Evolutionary conservation across 2,797 vertebrate species (phyloP), one percentile per base, ranked within the genome.

Genomic region (Rachycentron canadum): DNA sequence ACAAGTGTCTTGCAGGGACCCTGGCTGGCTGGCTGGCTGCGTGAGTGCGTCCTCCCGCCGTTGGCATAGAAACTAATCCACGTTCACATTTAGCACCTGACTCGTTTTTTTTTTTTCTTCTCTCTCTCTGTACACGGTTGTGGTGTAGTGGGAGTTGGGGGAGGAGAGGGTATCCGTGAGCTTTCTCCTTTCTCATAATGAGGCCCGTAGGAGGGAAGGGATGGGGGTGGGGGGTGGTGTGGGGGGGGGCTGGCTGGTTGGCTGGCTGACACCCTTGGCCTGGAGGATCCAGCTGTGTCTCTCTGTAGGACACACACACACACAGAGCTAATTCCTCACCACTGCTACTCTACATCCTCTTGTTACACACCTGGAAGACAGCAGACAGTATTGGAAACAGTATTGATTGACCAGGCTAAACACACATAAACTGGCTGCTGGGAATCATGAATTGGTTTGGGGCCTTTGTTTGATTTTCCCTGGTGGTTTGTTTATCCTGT

Each of bases 51-150:
- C 94, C 93, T 93, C 89, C 78, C 65, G 79, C 93, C 91, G 94
- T 95, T 95, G 94, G 94, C 94, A 95, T 95, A 95, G 94, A 94
- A 95, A 95, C 94, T 93, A 94, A 94, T 95, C 94, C 94, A 89
- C 86, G 85, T 93, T 94, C 92, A 92, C 92, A 94, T 95, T 95
- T 92, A 94, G 91, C 93, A 94, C 94, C 94, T 94, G 93, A 94
- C 92, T 91, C 62, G 30, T 78, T 89, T 84, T 78, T 57, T 52
- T 36, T 14, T 53, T 3, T 13, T 11, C 41, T 56, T 65, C 70
- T 80, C 68, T 65, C 38, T 58, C 56, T 84, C 78, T 82, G 86
- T 76, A 74, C 72, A 71, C 28, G 78, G 82, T 86, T 52, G 28
- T 63, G 83, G 83, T 72, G 87, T 67, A 77, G 79, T 47, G 70